Evolutionary conservation across 2,113 vertebrate species (phyloP), one percentile per base, ranked within the genome.

Genomic region (Mionectes macconnelli): DNA sequence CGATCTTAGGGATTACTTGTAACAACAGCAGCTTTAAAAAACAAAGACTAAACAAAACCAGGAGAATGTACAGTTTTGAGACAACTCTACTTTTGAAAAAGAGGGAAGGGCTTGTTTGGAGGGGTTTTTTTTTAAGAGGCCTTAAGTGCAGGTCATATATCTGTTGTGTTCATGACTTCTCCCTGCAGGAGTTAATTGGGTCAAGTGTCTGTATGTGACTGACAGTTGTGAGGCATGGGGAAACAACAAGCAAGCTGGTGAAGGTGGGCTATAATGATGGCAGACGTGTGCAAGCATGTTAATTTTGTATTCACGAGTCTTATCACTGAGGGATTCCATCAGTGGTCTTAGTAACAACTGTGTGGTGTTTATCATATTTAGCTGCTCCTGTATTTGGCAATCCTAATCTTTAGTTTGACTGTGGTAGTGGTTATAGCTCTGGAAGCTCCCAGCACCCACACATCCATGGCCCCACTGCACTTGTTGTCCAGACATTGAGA

Each of bases 21-120:
- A 87, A 73, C 52, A 92, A 42, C 66, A 79, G 33, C 68, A 95
- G 60, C 66, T 90, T 91, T 53, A 70, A 68, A 81, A 91, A 91
- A 62, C 44, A 85, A 79, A 87, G 56, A 39, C 49, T 64, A 75
- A 93, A 86, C 28, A 95, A 77, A 93, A 37, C 20, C 25, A 73
- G 25, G 9, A 23, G 23, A 56, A 64, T 69, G 19, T 60, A 40
- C 6, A 9, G 16, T 20, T 89, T 93, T 57, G 89, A 89, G 40
- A 72, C 18, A 78, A 37, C 31, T 21, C 16, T 15, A 5, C 5
- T 79, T 87, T 77, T 62, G 33, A 64, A 84, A 23, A 55, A 8
- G 19, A 76, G 6, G 12, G 23, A 74, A 4, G 27, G 6, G 3
- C 3, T 68, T 78, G 16, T 6, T 74, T 82, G 21, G 18, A 17